Evolutionary conservation across 2,113 vertebrate genomes (phyloP), one percentile per base, ranked within the genome.

Genomic region (Cebidichthys violaceus): DNA sequence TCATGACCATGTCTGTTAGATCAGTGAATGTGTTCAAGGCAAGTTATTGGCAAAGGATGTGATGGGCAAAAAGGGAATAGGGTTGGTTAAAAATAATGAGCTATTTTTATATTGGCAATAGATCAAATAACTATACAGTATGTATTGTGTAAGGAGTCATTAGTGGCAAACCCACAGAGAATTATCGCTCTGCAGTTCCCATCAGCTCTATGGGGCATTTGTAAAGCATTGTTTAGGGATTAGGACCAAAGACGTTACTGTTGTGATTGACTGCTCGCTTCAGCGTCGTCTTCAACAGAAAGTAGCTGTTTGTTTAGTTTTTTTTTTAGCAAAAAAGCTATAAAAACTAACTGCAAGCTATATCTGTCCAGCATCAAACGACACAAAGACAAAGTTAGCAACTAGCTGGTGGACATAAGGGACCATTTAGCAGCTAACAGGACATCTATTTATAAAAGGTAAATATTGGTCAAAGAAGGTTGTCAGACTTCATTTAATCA

Each of bases 61-160:
- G 33, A 33, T 33, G 33, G 33, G 33, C 5, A 33, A 33, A 33
- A 33, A 33, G 4, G 33, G 31, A 4, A 33, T 33, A 33, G 31
- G 4, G 33, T 33, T 33, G 33, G 33, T 33, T 33, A 33, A 72
- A 87, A 90, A 75, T 81, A 85, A 90, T 81, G 67, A 81, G 70
- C 47, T 62, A 37, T 45, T 17, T 22, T 57, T 27, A 27, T 6
- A 57, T 57, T 22, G 20, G 4, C 31, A 33, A 61, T 35, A 9
- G 59, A 61, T 61, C 59, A 20, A 20, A 20, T 61, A 9, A 33
- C 8, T 20, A 10, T 20, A 35, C 37, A 37, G 37, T 37, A 37
- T 20, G 31, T 10, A 20, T 3, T 9, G 31, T 22, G 31, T 61
- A 35, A 35, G 17, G 31, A 4, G 31, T 31, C 31, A n/a, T 33